Percentiles rank a stretch among this genome's conserved stretches.
These are phyloP conservation scores for Poliocrania exsul DNA, from an alignment of 2,797 vertebrate genomes.

Conservation along the genomic window DNA sequence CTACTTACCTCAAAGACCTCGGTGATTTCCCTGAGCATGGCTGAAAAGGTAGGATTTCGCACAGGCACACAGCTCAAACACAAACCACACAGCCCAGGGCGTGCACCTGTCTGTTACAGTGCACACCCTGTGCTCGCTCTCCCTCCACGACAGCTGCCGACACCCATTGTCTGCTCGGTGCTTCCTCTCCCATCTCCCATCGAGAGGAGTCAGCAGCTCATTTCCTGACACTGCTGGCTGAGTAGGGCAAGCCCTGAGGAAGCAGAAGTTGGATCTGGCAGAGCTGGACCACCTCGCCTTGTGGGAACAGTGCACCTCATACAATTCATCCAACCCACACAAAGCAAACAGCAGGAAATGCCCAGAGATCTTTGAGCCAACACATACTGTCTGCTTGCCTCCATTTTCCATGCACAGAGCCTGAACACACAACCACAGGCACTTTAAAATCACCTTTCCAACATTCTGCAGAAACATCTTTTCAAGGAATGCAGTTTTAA, in stretches of 20 bases:
- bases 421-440: background rate
- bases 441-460: background rate
- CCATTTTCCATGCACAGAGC: fast-evolving
- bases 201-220: background rate
- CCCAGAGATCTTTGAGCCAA: background rate
- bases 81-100: fast-evolving
- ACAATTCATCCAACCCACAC: fast-evolving
- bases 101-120: fast-evolving
- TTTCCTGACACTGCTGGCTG: background rate
- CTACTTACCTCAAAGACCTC: slow-evolving; percentile 46
- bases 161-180: fast-evolving
- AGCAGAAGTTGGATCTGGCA: background rate
- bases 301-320: fast-evolving
- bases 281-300: background rate
- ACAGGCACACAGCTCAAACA: background rate
- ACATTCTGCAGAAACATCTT: background rate
- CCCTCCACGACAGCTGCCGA: fast-evolving
- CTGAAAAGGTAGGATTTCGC: background rate
- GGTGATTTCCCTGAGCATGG: background rate
- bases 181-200: background rate
- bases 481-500: background rate
- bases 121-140: fast-evolving
- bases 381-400: background rate
- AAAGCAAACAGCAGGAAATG: fast-evolving
- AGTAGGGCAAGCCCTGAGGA: background rate